phyloP scores from a whole-genome alignment of 2,113 vertebrate species.

The Cephalopholis sonnerati region DNA sequence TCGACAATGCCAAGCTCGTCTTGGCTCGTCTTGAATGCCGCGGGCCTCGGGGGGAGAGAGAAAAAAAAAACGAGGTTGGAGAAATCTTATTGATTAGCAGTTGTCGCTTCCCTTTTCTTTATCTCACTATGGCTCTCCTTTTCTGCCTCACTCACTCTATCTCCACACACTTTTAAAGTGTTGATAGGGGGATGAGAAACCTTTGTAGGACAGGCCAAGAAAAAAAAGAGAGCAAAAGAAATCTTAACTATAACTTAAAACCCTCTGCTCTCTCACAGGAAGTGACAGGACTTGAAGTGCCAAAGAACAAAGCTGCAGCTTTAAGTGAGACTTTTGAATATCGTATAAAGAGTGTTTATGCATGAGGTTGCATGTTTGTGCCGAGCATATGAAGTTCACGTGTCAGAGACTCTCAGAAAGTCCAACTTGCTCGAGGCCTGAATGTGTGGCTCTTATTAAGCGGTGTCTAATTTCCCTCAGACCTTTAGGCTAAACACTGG shows the following conservation, averaged over 20 bases:
- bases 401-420: conserved; percentile 37
- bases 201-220: conserved; percentile 68
- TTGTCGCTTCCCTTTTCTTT: conserved; percentile 78
- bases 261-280: conserved; percentile 41
- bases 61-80: conserved; percentile 64
- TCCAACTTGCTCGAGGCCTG: conserved; percentile 28
- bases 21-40: conserved; percentile 84
- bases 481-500: conserved; percentile 50
- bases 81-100: conserved; percentile 85
- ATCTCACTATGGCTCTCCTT: conserved; percentile 66
- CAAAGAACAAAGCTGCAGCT: conserved; percentile 42
- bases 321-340: conserved; percentile 6
- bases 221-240: conserved; percentile 38
- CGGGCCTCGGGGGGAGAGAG: conserved; percentile 54
- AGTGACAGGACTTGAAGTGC: conserved; percentile 29
- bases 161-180: conserved; percentile 63
- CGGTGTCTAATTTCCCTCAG: conserved; percentile 47
- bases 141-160: conserved; percentile 56
- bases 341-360: background rate
- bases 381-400: conserved; percentile 13
- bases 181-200: conserved; percentile 56
- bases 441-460: conserved; percentile 46
- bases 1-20: conserved; percentile 84
- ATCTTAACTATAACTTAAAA: conserved; percentile 55
- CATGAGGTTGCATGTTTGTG: background rate